Evolutionary conservation across 1,140 invertebrate genomes (phyloP).

Genomic region (Eciton burchellii): DNA sequence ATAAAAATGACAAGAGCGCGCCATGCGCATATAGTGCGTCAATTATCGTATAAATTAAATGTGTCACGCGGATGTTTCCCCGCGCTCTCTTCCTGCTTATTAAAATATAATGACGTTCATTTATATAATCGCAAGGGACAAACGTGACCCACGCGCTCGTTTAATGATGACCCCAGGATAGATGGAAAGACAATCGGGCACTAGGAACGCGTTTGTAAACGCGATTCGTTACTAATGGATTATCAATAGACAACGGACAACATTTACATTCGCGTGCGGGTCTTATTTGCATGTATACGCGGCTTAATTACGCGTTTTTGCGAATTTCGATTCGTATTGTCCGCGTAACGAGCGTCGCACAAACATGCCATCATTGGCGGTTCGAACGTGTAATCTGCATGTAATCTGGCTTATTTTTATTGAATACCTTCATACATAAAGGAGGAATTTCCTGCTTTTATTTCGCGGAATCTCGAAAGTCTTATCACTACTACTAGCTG

Average conservation of each 20-base stretch:
- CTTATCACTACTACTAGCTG: too few species aligned
- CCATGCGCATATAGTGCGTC: neutral
- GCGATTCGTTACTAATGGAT: slow-evolving; percentile 35
- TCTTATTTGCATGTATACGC: slow-evolving; percentile 1
- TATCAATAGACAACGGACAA: slow-evolving; percentile 28
- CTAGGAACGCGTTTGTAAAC: neutral
- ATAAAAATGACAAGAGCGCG: neutral
- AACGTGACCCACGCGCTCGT: neutral
- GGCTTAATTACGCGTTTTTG: slow-evolving; percentile 12
- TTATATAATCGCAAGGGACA: neutral
- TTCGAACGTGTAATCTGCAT: slow-evolving; percentile 6
- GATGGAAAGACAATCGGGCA: neutral
- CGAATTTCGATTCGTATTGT: slow-evolving; percentile 12
- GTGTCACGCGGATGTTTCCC: neutral
- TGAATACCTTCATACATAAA: too few species aligned
- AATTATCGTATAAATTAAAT: neutral
- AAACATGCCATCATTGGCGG: slow-evolving; percentile 11
- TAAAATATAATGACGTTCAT: neutral
- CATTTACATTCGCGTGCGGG: neutral
- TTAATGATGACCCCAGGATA: neutral
- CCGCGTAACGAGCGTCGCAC: neutral
- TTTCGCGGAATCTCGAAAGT: too few species aligned
- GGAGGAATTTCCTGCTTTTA: too few species aligned
- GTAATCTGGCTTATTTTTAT: too few species aligned
- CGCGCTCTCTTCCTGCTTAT: neutral